A percentile compares a stretch with the other conserved stretches of the same genome.
These are phyloP conservation scores for Gavialis gangeticus DNA, from an alignment of 2,113 vertebrate species.

Conservation along the genomic window DNA sequence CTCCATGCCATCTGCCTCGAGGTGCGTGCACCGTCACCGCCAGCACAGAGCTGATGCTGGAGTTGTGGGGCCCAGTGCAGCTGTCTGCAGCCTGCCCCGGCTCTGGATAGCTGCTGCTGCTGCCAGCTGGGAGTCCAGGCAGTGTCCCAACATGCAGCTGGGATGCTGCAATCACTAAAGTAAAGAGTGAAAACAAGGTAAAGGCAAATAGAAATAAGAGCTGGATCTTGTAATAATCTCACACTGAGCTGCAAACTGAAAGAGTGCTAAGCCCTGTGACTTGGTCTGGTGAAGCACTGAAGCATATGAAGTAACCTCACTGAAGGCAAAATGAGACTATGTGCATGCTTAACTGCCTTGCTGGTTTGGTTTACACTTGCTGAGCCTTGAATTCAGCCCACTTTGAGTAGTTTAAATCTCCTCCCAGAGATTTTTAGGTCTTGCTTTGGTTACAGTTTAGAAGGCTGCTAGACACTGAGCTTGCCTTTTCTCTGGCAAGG, in stretches of 20 bases:
- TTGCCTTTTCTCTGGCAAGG: not conserved
- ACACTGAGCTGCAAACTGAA: not conserved
- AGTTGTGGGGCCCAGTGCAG: no score
- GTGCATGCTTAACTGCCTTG: not conserved
- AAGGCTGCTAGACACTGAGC: not conserved
- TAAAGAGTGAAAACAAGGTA: not conserved
- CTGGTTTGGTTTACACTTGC: not conserved
- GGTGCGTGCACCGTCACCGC: no score
- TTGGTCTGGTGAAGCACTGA: rapidly evolving
- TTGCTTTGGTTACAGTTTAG: not conserved
- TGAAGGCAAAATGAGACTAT: not conserved
- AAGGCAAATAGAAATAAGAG: not conserved
- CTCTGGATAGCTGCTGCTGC: no score
- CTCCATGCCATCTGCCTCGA: no score
- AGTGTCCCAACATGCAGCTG: no score
- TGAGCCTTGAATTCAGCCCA: not conserved
- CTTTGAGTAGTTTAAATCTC: not conserved
- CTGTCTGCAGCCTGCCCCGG: no score
- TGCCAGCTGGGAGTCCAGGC: no score
- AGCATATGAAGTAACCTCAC: not conserved
- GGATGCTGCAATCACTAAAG: not conserved
- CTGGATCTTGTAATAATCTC: not conserved
- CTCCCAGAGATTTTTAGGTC: not conserved
- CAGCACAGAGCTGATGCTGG: no score
- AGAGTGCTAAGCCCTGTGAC: not conserved